Conservation (phyloP, 92 coral and sea anemone genomes). For the Paragorgia papillata region DNA sequence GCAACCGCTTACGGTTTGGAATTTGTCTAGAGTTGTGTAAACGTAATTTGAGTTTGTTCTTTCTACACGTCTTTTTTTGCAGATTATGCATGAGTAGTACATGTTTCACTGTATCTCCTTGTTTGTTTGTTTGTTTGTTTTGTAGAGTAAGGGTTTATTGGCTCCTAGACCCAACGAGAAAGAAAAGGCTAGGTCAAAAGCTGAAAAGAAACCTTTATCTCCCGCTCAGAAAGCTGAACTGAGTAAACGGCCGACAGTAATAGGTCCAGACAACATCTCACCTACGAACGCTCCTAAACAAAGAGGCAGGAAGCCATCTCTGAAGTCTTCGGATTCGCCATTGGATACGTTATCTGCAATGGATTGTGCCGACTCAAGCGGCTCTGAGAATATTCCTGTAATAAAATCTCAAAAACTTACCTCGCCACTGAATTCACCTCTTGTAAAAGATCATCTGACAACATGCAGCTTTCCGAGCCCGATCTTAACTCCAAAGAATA, state of each 20-base stretch:
- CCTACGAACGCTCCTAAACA: slow-evolving; percentile 63
- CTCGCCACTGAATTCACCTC: slow-evolving; percentile 35
- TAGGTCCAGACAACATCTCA: slow-evolving; percentile 20
- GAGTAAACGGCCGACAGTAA: slow-evolving; percentile 62
- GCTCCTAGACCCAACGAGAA: slow-evolving; percentile 64
- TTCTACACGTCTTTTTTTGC: too few species aligned
- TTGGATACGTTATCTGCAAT: background rate
- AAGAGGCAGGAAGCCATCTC: slow-evolving; percentile 84
- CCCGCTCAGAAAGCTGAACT: slow-evolving; percentile 54
- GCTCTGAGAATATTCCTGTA: background rate
- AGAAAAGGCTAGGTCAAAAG: slow-evolving; percentile 58
- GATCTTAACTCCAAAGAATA: background rate
- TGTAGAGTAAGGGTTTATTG: slow-evolving; percentile 69
- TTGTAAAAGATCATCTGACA: slow-evolving; percentile 10
- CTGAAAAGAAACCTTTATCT: slow-evolving; percentile 61
- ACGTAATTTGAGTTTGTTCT: too few species aligned
- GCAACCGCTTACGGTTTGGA: too few species aligned
- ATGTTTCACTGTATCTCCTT: too few species aligned
- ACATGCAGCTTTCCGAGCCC: background rate
- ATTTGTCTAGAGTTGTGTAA: too few species aligned
- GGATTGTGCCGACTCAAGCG: background rate
- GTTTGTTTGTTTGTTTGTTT: too few species aligned
- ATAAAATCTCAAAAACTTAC: slow-evolving; percentile 27
- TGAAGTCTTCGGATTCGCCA: slow-evolving; percentile 17
- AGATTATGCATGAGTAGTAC: too few species aligned